Evolutionary conservation across 2,888 invertebrate species (phyloP), one percentile per base, ranked within the genome.

Genomic region (Netelia virgata): DNA sequence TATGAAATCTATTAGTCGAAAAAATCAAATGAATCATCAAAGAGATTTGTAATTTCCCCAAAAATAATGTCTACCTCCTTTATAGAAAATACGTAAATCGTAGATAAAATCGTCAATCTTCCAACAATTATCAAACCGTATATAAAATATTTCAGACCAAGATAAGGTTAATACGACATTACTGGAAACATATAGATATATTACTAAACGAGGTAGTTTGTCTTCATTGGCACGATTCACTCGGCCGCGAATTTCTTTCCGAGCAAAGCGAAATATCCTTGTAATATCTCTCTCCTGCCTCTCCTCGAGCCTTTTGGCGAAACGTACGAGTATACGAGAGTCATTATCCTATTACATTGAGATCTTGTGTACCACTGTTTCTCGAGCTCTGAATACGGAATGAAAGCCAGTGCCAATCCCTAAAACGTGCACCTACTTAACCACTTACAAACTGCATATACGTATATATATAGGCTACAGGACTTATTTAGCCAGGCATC

Each of bases 361-460:
- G 18, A 69, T 43, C 59, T 78, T 36, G 36, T 75, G 20, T 28
- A 57, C 57, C 57, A 76, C 76, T 76, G 75, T 75, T 75, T 23
- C 43, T 41, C 53, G 64, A 75, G 68, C 47, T 59, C 47, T 47
- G 68, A 55, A 68, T 66, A 66, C 76, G 20, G 23, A 78, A 83
- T 55, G 73, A 28, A 74, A 41, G 28, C 68, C 28, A 72, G 41
- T 59, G 36, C 55, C 68, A 69, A 77, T 82, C 61, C 82, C 68
- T 68, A 55, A 82, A 61, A 74, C 78, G 73, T 78, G 68, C 73
- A 61, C 18, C 73, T 78, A 82, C 73, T 73, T 73, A 68, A 68
- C 50, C 69, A 61, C 77, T 73, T 77, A 68, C 55, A 18, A 6
- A 57, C n/a, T 20, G 16, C 28, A 50, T 63, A 18, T 63, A 57